Conservation (phyloP, 2,113 vertebrate genomes). For the Calyptomena viridis region DNA sequence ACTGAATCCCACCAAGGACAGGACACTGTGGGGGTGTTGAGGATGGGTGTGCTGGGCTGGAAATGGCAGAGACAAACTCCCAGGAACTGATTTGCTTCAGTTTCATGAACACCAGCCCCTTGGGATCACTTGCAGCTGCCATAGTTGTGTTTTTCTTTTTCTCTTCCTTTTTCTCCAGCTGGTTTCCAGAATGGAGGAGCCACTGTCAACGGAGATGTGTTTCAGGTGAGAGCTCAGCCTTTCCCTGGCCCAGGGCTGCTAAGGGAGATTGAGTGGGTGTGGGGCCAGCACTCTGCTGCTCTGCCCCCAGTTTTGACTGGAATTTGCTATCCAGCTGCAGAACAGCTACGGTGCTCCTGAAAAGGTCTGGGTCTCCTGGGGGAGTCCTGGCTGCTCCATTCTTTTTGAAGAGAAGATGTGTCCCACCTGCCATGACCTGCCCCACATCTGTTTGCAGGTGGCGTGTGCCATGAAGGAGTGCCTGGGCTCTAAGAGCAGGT, state of each 20-base stretch:
- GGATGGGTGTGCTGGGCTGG: background rate
- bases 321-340: background rate
- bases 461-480: background rate
- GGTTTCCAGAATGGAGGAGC: constrained; percentile 80
- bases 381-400: background rate
- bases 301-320: background rate
- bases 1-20: background rate
- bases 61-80: background rate
- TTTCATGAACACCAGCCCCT: background rate
- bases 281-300: background rate
- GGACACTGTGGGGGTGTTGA: background rate
- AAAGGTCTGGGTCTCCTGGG: background rate
- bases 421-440: background rate
- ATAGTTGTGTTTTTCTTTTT: background rate
- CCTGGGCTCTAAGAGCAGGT: background rate
- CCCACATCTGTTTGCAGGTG: background rate
- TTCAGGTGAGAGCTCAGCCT: constrained; percentile 83
- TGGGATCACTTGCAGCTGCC: background rate
- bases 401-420: background rate
- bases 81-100: background rate
- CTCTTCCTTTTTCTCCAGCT: constrained; percentile 65
- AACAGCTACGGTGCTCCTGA: background rate
- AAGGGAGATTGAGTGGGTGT: background rate
- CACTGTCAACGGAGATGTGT: constrained; percentile 89
- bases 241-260: background rate